Conservation (phyloP, 2,113 vertebrate species). For the Clinocottus analis region DNA sequence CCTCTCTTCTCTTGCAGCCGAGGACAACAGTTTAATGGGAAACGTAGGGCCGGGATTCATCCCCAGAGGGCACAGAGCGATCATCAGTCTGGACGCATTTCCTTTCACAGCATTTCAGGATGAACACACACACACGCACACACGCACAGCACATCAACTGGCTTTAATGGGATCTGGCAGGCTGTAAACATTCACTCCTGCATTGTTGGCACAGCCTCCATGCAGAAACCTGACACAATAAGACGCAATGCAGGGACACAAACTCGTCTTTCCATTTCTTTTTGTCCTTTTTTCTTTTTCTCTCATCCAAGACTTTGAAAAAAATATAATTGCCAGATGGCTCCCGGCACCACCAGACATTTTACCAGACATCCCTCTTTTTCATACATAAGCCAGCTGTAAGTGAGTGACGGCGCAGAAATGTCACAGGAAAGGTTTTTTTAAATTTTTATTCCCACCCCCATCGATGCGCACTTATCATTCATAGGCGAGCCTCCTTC, state of each 20-base stretch:
- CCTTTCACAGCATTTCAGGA: no score
- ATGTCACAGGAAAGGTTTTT: neutral
- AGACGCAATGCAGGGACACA: conserved; percentile 7
- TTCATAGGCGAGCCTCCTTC: neutral
- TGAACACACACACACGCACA: neutral
- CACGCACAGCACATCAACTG: neutral
- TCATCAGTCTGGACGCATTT: neutral
- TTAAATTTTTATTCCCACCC: neutral
- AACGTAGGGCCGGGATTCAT: neutral
- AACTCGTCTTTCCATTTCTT: neutral
- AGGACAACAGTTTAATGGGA: neutral
- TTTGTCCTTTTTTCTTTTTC: neutral
- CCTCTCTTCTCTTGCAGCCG: neutral
- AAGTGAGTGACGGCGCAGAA: neutral
- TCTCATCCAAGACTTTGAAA: conserved; percentile 29
- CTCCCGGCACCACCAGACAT: conserved; percentile 26
- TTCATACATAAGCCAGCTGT: neutral
- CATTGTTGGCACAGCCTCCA: neutral
- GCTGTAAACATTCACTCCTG: neutral
- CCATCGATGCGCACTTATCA: neutral
- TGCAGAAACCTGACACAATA: conserved; percentile 4
- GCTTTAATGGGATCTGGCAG: conserved; percentile 1
- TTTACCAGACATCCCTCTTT: conserved; percentile 26
- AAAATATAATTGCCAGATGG: conserved; percentile 41
- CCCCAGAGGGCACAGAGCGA: neutral